Evolutionary conservation across 1,140 invertebrate species (phyloP).

Genomic region (Pectinophora gossypiella): DNA sequence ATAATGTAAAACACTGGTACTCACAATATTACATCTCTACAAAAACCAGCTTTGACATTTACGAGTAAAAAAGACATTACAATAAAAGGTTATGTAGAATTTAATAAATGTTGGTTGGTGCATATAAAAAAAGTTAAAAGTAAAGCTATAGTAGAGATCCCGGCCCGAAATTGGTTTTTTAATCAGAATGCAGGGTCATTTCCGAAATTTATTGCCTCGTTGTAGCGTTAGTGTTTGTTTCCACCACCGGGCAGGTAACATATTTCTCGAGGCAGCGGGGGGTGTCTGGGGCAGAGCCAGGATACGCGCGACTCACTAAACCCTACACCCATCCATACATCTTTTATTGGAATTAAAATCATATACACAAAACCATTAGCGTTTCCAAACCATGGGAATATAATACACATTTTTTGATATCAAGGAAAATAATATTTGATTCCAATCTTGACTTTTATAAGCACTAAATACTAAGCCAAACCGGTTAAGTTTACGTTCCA

Average conservation of each 20-base stretch:
- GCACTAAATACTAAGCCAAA: too few species aligned
- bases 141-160: conserved; percentile 21
- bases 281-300: conserved; percentile 40
- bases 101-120: not conserved
- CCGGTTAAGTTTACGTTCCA: too few species aligned
- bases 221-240: conserved; percentile 61
- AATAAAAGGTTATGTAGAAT: conserved; percentile 5
- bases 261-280: conserved; percentile 53
- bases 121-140: not conserved
- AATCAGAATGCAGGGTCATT: conserved; percentile 51
- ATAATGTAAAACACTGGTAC: not conserved
- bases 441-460: too few species aligned
- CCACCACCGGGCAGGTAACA: conserved; percentile 55
- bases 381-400: too few species aligned
- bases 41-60: not conserved
- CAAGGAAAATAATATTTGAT: too few species aligned
- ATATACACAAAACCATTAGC: not conserved
- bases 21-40: not conserved
- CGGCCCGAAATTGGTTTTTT: conserved; percentile 52
- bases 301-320: conserved; percentile 29
- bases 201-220: conserved; percentile 54
- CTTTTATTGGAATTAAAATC: not conserved
- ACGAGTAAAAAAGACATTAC: not conserved
- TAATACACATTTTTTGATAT: too few species aligned
- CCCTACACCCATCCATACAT: not conserved